phyloP scores from a whole-genome alignment of 64 coral and sea anemone genomes.

The Pocillopora verrucosa region DNA sequence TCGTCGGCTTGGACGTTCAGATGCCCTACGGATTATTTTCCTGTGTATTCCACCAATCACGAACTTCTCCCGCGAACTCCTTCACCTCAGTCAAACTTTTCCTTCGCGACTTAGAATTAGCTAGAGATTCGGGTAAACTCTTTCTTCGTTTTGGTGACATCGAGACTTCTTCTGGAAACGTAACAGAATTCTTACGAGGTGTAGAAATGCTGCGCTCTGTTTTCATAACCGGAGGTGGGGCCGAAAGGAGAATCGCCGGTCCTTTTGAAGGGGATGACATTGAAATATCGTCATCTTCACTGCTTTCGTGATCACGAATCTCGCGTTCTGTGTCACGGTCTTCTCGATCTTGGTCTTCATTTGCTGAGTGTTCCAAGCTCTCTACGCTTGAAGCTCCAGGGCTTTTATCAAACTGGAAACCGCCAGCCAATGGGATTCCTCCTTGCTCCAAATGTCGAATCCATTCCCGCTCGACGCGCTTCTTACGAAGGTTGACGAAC shows the following conservation, averaged over 20 bases:
- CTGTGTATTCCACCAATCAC: conserved; percentile 28
- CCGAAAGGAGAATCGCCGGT: conserved; percentile 12
- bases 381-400: conserved; percentile 36
- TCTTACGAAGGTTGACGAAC: conserved; percentile 83
- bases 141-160: conserved; percentile 13
- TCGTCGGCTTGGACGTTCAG: not conserved
- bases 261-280: not conserved
- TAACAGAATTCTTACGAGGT: conserved; percentile 22
- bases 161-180: conserved; percentile 21
- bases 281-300: conserved; percentile 28
- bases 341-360: conserved; percentile 42
- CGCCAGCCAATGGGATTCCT: conserved; percentile 40
- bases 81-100: conserved; percentile 12
- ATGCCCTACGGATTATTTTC: not conserved
- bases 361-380: conserved; percentile 42
- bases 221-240: conserved; percentile 1
- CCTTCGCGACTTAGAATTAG: not conserved
- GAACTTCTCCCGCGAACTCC: conserved; percentile 33
- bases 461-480: conserved; percentile 64
- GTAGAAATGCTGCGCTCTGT: not conserved
- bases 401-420: conserved; percentile 35
- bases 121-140: conserved; percentile 4
- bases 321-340: conserved; percentile 57
- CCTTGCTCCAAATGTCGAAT: conserved; percentile 63
- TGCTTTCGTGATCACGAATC: conserved; percentile 25